phyloP scores from a whole-genome alignment of 2,113 vertebrate genomes.

The Boulengerochromis microlepis region DNA sequence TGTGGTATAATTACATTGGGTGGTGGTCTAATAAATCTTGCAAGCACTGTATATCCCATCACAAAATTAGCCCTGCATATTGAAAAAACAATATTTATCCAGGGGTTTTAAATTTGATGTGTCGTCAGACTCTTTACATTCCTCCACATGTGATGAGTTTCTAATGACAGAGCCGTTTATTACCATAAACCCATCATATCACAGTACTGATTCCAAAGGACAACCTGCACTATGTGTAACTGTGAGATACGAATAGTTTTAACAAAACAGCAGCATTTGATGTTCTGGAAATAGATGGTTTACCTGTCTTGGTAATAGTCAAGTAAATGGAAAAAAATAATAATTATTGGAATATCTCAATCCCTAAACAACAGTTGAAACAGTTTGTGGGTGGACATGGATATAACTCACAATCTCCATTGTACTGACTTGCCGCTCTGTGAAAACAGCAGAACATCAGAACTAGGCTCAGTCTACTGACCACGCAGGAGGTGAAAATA shows the following conservation, averaged over 20 bases:
- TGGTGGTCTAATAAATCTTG: not conserved
- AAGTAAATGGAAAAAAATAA: not conserved
- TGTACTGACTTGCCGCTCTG: not conserved
- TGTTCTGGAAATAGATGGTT: not conserved
- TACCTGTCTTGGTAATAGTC: not conserved
- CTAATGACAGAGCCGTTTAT: not conserved
- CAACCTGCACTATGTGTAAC: not conserved
- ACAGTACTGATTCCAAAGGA: not conserved
- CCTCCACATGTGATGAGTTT: not conserved
- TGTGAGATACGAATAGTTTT: not conserved
- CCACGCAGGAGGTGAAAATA: constrained; percentile 16
- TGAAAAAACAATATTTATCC: not conserved
- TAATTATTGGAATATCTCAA: not conserved
- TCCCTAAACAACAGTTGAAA: not conserved
- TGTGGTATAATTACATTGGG: not conserved
- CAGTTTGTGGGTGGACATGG: not conserved
- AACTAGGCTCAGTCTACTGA: not conserved
- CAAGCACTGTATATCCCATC: not conserved
- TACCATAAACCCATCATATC: not conserved
- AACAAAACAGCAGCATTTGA: not conserved
- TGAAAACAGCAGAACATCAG: not conserved
- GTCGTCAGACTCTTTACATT: not conserved
- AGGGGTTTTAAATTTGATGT: not conserved
- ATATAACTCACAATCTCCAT: not conserved
- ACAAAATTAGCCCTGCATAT: not conserved